phyloP scores from a whole-genome alignment of 2,888 invertebrate species.

The Gortyna flavago region DNA sequence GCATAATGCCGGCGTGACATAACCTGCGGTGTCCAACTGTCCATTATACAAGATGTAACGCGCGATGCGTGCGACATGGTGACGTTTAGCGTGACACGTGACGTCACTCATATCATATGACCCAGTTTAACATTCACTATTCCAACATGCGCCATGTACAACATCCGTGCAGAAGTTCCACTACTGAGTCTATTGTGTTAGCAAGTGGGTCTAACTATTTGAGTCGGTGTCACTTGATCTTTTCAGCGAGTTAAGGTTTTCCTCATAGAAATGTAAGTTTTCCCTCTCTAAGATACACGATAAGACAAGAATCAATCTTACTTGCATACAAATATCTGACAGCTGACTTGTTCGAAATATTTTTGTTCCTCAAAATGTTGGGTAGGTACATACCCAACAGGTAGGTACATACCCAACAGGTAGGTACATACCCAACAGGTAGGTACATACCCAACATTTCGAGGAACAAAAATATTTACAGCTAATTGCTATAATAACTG shows the following conservation, averaged over 20 bases:
- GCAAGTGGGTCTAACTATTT: neutral
- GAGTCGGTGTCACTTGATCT: too few species aligned
- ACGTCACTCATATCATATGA: constrained; percentile 18
- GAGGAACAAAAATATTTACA: too few species aligned
- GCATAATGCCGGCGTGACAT: too few species aligned
- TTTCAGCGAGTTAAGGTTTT: neutral
- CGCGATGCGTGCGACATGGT: constrained; percentile 3
- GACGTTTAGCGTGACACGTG: constrained; percentile 17
- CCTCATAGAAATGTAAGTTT: too few species aligned
- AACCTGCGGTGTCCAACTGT: neutral
- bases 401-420: too few species aligned
- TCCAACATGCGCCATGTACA: neutral
- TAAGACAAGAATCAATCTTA: neutral
- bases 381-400: too few species aligned
- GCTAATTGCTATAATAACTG: too few species aligned
- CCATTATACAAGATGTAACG: neutral
- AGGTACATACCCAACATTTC: too few species aligned
- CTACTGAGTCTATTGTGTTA: neutral
- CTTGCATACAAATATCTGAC: neutral
- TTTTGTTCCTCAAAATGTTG: neutral
- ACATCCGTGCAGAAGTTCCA: constrained; percentile 8
- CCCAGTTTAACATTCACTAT: constrained; percentile 19
- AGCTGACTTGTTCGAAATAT: neutral
- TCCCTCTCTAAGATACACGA: neutral
- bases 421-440: too few species aligned